Conservation (phyloP, 2,797 vertebrate genomes). For the Schizothorax lantsangensis region DNA sequence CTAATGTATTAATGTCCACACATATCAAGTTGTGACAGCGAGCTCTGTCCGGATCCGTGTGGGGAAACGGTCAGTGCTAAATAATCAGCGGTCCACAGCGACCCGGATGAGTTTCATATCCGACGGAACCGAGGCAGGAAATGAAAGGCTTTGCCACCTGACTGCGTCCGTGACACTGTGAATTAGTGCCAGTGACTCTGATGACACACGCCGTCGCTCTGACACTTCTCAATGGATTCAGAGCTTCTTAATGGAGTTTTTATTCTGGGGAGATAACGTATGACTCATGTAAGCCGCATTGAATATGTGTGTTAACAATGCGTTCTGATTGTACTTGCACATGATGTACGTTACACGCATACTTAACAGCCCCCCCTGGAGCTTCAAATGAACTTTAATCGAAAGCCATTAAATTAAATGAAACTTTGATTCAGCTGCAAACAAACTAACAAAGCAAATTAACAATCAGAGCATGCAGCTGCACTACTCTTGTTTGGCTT, state of each 20-base stretch:
- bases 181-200: slow-evolving; percentile 53
- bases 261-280: slow-evolving; percentile 45
- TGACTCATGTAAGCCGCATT: slow-evolving; percentile 21
- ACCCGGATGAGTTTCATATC: slow-evolving; percentile 40
- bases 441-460: slow-evolving; percentile 21
- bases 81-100: slow-evolving; percentile 32
- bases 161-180: slow-evolving; percentile 51
- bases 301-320: slow-evolving; percentile 8
- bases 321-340: not conserved
- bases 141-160: slow-evolving; percentile 57
- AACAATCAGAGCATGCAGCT: not conserved
- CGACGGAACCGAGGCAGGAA: slow-evolving; percentile 32
- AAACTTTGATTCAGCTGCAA: slow-evolving; percentile 32
- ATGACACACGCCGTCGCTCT: slow-evolving; percentile 47
- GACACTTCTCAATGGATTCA: slow-evolving; percentile 51
- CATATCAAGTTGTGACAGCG: not conserved
- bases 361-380: slow-evolving; percentile 83
- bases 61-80: slow-evolving; percentile 6
- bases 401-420: slow-evolving; percentile 20
- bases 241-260: slow-evolving; percentile 45
- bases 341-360: slow-evolving; percentile 75
- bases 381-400: slow-evolving; percentile 63
- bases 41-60: not conserved
- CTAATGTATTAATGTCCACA: slow-evolving; percentile 11
- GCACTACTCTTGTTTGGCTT: not conserved